Conservation (phyloP, 2,797 vertebrate species). For the Lepus oiostolus region DNA sequence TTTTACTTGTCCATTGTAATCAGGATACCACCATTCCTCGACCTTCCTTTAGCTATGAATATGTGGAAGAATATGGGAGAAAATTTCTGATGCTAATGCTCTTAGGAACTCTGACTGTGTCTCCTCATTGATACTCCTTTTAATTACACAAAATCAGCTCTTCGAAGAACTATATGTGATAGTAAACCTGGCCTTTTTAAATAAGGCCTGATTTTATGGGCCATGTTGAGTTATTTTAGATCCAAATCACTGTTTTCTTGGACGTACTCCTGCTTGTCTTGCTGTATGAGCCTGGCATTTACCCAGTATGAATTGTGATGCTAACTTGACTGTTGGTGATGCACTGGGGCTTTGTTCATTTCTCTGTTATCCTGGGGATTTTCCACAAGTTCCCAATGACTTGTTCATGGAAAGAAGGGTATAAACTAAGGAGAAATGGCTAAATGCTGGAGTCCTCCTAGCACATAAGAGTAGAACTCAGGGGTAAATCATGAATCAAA, state of each 20-base stretch:
- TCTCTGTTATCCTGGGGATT: not conserved
- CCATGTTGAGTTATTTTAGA: not conserved
- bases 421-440: not conserved
- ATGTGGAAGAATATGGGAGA: not conserved
- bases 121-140: not conserved
- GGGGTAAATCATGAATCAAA: not conserved
- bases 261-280: not conserved
- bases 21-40: not conserved
- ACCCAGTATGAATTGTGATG: not conserved
- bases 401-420: not conserved
- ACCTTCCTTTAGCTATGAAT: not conserved
- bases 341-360: not conserved
- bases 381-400: not conserved
- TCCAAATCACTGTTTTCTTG: conserved; percentile 30
- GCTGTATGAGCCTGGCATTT: not conserved
- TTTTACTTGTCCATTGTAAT: not conserved
- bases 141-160: not conserved
- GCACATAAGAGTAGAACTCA: not conserved
- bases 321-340: not conserved
- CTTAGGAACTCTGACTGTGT: not conserved
- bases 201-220: not conserved
- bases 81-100: not conserved
- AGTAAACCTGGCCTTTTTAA: not conserved
- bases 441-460: not conserved
- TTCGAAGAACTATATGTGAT: not conserved